These are phyloP conservation scores for Mirza zaza DNA, from an alignment of 2,113 vertebrate genomes.

Conservation along the genomic window DNA sequence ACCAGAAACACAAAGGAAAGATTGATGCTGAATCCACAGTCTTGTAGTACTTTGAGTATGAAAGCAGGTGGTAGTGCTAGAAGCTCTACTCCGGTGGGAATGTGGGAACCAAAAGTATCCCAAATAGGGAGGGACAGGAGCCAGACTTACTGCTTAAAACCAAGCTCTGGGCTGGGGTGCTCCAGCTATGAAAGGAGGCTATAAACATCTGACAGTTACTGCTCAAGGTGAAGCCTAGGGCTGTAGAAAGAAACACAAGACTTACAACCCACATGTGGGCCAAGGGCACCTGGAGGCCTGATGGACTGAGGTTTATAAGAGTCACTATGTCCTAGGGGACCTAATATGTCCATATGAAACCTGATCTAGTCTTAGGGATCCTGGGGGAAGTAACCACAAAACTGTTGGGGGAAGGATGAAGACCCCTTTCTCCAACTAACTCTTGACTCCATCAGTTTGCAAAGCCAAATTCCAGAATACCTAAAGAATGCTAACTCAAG, in stretches of 20 bases:
- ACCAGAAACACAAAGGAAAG: neutral
- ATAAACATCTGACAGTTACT: slow-evolving; percentile 14
- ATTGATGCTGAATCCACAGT: neutral
- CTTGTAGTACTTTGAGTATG: neutral
- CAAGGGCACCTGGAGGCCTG: neutral
- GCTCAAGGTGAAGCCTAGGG: neutral
- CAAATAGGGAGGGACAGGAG: neutral
- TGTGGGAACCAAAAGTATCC: slow-evolving; percentile 18
- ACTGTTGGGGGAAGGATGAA: neutral
- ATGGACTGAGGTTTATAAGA: neutral
- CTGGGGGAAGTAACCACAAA: neutral
- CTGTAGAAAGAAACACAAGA: neutral
- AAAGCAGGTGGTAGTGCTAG: neutral
- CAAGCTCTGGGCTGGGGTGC: neutral
- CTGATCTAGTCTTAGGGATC: neutral
- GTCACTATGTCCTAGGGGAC: neutral
- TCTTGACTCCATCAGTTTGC: neutral
- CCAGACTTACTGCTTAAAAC: slow-evolving; percentile 16
- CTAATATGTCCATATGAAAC: neutral
- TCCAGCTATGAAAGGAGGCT: neutral
- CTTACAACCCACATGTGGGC: neutral
- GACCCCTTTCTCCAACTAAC: neutral
- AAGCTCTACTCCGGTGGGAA: neutral
- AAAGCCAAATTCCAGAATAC: neutral
- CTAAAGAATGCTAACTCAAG: neutral